phyloP scores from a whole-genome alignment of 64 coral and sea anemone genomes.

The Montipora sp. region DNA sequence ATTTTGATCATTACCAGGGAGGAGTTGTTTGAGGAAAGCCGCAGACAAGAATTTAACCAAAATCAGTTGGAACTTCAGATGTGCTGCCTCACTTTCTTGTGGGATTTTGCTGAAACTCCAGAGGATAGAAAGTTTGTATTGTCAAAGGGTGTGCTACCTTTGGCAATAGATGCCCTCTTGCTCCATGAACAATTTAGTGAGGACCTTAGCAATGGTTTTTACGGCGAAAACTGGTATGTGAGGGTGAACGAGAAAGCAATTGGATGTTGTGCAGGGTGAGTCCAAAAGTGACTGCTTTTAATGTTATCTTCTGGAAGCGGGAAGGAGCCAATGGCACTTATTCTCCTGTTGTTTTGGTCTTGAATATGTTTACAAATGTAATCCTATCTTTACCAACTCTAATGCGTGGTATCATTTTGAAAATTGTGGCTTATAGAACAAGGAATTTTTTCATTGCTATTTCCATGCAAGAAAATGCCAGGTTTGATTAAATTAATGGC shows the following conservation, averaged over 20 bases:
- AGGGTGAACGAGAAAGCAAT: conserved; percentile 73
- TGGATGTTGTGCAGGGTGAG: conserved; percentile 72
- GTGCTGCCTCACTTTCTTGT: conserved; percentile 65
- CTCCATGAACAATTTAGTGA: not conserved
- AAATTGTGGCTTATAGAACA: no score
- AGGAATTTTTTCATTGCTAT: no score
- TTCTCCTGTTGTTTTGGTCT: no score
- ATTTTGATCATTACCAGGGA: not conserved
- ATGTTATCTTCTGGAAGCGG: not conserved
- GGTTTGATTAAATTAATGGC: no score
- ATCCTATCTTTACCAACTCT: no score
- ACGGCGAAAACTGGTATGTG: not conserved
- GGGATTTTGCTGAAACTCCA: conserved; percentile 74
- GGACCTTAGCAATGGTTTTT: not conserved
- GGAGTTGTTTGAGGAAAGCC: not conserved
- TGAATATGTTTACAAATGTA: no score
- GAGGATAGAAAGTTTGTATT: conserved; percentile 64
- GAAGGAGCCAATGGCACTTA: not conserved
- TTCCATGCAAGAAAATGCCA: no score
- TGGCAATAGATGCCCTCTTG: conserved; percentile 40
- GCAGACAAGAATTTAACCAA: not conserved
- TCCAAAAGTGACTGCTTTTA: not conserved
- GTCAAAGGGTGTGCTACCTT: conserved; percentile 55
- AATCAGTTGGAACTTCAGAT: conserved; percentile 42
- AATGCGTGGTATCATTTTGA: no score